Evolutionary conservation across 2,113 vertebrate genomes (phyloP).

Genomic region (Pelodiscus sinensis): DNA sequence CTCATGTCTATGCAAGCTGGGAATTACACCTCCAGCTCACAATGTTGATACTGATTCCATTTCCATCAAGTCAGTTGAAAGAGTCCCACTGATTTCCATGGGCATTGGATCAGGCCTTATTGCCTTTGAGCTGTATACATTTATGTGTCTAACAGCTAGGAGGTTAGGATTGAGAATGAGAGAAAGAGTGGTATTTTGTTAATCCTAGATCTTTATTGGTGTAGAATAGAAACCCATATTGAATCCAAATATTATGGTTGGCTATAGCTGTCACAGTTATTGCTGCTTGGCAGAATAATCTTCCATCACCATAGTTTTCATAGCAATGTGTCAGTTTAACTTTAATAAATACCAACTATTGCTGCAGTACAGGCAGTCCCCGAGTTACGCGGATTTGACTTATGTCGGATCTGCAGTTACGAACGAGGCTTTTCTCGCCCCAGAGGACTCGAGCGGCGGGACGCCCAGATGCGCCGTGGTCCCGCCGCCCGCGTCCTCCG

Average conservation of each 20-base stretch:
- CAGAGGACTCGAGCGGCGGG: too few species aligned
- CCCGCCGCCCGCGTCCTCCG: too few species aligned
- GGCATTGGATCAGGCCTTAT: not conserved
- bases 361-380: too few species aligned
- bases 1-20: too few species aligned
- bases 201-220: fast-evolving
- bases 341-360: not conserved
- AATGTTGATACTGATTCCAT: not conserved
- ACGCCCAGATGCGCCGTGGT: too few species aligned
- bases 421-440: too few species aligned
- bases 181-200: not conserved
- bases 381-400: too few species aligned
- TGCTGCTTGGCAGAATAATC: not conserved
- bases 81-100: not conserved
- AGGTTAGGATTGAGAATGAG: not conserved
- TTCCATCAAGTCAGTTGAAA: not conserved
- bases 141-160: not conserved
- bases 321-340: not conserved
- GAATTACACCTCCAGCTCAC: too few species aligned
- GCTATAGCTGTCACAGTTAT: not conserved
- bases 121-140: not conserved
- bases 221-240: not conserved
- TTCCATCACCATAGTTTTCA: not conserved
- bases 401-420: too few species aligned
- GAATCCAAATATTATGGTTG: not conserved